phyloP scores from a whole-genome alignment of 2,888 invertebrate species.

The Ochropleura leucogaster region DNA sequence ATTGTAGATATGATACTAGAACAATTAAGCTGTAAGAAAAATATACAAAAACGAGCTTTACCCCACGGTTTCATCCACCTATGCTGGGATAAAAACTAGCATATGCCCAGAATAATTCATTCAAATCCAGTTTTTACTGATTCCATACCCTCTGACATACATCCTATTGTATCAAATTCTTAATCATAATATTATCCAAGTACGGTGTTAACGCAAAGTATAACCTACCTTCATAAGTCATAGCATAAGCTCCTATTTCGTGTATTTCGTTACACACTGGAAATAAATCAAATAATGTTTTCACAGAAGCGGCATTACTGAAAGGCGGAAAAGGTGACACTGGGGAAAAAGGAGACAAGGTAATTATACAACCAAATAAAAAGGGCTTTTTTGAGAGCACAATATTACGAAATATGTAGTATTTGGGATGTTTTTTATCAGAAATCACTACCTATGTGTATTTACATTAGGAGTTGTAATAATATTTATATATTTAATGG shows the following conservation, averaged over 20 bases:
- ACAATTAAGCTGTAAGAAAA: background rate
- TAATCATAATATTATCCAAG: background rate
- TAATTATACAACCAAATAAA: conserved; percentile 72
- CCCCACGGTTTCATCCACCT: too few relatives aligned
- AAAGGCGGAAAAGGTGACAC: conserved; percentile 79
- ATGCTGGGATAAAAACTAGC: too few relatives aligned
- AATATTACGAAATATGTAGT: background rate
- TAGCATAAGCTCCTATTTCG: conserved; percentile 23
- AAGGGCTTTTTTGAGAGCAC: background rate
- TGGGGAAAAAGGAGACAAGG: conserved; percentile 85
- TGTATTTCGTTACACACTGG: conserved; percentile 37
- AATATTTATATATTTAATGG: background rate
- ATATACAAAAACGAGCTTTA: background rate
- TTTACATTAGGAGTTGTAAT: background rate
- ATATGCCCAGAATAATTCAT: too few relatives aligned
- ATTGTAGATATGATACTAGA: background rate
- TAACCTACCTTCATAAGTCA: background rate
- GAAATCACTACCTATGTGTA: background rate
- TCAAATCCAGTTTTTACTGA: too few relatives aligned
- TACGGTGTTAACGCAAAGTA: conserved; percentile 14
- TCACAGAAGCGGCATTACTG: conserved; percentile 79
- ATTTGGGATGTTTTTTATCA: background rate
- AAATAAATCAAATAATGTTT: conserved; percentile 65
- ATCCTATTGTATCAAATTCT: background rate
- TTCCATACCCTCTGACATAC: too few relatives aligned